Evolutionary conservation across 2,888 invertebrate genomes (phyloP).

Genomic region (Drosophila nr. perissopoda): DNA sequence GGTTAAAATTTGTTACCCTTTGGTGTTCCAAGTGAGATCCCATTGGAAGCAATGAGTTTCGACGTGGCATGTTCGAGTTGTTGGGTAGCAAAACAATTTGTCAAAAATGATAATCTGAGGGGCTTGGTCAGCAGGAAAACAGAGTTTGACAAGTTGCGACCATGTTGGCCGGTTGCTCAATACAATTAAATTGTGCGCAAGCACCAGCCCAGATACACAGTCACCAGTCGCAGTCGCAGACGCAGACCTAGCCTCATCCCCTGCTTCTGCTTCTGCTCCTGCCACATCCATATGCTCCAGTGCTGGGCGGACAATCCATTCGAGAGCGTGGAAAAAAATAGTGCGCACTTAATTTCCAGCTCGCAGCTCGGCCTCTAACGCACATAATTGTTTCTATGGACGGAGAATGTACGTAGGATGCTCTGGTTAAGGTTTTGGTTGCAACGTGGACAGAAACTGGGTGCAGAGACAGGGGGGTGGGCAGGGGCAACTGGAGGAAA

Average conservation of each 20-base stretch:
- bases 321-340: slow-evolving; percentile 9
- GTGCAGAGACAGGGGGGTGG: not conserved
- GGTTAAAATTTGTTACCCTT: not conserved
- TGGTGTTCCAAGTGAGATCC: not conserved
- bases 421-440: slow-evolving; percentile 13
- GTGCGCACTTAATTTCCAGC: slow-evolving; percentile 74
- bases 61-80: slow-evolving; percentile 8
- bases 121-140: slow-evolving; percentile 44
- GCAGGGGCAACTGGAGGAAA: not conserved
- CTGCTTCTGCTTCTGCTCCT: not conserved
- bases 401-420: slow-evolving; percentile 13
- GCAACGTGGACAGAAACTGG: slow-evolving; percentile 1
- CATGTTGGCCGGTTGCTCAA: slow-evolving; percentile 53
- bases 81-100: slow-evolving; percentile 65
- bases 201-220: slow-evolving; percentile 3
- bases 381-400: slow-evolving; percentile 76
- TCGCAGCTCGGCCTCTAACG: slow-evolving; percentile 57
- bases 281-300: slow-evolving; percentile 5
- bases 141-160: slow-evolving; percentile 42
- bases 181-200: slow-evolving; percentile 67
- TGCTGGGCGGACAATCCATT: slow-evolving; percentile 4
- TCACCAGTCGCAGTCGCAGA: slow-evolving; percentile 2
- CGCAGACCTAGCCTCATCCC: not conserved
- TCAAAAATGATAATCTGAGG: slow-evolving; percentile 77
- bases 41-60: slow-evolving; percentile 1